These are phyloP conservation scores for Bombyx mandarina DNA, from an alignment of 1,140 invertebrate species.

Conservation along the genomic window DNA sequence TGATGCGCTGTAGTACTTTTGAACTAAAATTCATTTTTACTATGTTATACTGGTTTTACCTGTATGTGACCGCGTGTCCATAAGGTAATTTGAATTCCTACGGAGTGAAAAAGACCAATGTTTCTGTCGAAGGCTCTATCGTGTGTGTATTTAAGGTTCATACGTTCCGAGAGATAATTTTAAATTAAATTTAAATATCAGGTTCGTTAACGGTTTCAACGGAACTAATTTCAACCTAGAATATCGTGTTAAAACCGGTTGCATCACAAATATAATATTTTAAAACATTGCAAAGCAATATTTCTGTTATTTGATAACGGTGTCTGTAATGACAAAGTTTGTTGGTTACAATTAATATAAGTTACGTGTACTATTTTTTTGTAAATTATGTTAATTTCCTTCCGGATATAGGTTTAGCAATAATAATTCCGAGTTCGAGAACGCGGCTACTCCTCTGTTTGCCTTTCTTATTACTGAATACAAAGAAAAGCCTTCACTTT, in stretches of 20 bases:
- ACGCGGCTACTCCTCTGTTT: constrained; percentile 42
- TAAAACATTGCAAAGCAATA: no score
- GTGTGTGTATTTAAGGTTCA: constrained; percentile 24
- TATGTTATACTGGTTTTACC: constrained; percentile 61
- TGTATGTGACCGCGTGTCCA: constrained; percentile 47
- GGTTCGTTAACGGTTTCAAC: constrained; percentile 48
- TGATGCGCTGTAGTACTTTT: constrained; percentile 28
- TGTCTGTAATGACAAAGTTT: no score
- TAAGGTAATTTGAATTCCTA: constrained; percentile 66
- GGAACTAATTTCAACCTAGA: neutral
- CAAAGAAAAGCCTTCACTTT: constrained; percentile 57
- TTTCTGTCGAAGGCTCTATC: constrained; percentile 39
- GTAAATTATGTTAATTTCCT: neutral
- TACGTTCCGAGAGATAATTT: constrained; percentile 39
- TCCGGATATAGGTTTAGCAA: neutral
- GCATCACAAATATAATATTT: no score
- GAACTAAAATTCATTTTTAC: constrained; percentile 32
- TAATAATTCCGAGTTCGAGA: constrained; percentile 27
- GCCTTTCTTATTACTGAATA: constrained; percentile 41
- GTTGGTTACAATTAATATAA: no score
- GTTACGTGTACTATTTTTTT: no score
- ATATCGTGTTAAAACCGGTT: no score
- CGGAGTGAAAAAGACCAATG: constrained; percentile 61
- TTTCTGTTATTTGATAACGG: no score
- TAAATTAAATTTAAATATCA: constrained; percentile 57